These are phyloP conservation scores for Varanus salvator DNA, from an alignment of 2,113 vertebrate species.

Conservation along the genomic window DNA sequence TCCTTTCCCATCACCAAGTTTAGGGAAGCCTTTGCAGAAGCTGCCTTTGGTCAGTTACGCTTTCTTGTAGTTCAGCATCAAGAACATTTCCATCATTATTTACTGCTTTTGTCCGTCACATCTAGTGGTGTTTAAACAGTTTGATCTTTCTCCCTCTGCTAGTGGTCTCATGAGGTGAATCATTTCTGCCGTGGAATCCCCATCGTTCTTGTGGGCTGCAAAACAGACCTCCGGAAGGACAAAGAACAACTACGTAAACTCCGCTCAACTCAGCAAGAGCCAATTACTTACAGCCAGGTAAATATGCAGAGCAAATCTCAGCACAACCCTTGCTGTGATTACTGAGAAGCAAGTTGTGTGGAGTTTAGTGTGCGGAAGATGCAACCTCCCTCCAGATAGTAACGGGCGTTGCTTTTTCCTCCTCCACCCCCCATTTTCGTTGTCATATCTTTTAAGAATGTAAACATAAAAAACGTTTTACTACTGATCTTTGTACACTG, in stretches of 20 bases:
- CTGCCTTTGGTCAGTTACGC: not conserved
- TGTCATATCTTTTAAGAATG: too few relatives aligned
- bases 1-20: not conserved
- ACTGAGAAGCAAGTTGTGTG: not conserved
- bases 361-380: not conserved
- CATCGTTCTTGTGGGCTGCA: slow-evolving; percentile 93
- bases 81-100: not conserved
- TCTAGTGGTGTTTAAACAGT: not conserved
- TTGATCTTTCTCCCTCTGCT: slow-evolving; percentile 10
- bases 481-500: too few relatives aligned
- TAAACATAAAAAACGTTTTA: too few relatives aligned
- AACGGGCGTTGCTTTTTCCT: too few relatives aligned
- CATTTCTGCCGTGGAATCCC: slow-evolving; percentile 92
- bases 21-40: not conserved
- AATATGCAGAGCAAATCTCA: not conserved
- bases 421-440: too few relatives aligned
- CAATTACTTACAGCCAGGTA: slow-evolving; percentile 92
- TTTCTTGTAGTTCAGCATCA: too few relatives aligned
- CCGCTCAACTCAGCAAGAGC: slow-evolving; percentile 81
- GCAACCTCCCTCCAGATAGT: not conserved
- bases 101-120: not conserved
- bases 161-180: slow-evolving; percentile 95
- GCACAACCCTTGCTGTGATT: not conserved
- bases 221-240: slow-evolving; percentile 94
- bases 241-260: slow-evolving; percentile 90